Evolutionary conservation across 2,888 invertebrate genomes (phyloP).

Genomic region (Epinotia nisella): DNA sequence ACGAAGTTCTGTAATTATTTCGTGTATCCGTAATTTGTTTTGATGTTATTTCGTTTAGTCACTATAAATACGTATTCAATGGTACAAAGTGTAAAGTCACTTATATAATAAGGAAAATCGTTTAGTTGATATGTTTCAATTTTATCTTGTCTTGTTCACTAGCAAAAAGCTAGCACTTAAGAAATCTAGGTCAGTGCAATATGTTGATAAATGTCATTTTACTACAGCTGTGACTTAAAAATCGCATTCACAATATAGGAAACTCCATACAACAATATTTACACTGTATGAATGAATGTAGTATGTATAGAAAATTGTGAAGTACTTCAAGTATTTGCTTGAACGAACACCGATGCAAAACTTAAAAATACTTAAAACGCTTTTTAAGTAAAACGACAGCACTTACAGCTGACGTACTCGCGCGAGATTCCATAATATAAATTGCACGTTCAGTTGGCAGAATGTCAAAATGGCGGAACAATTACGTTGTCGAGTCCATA

Average conservation of each 20-base stretch:
- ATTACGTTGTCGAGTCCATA: constrained; percentile 67
- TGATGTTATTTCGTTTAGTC: neutral
- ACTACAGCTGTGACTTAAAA: neutral
- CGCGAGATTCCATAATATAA: constrained; percentile 35
- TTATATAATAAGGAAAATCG: neutral
- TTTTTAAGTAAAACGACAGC: constrained; percentile 32
- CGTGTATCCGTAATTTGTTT: neutral
- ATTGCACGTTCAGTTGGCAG: constrained; percentile 57
- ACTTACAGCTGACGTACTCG: constrained; percentile 37
- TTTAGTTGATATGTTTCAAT: neutral
- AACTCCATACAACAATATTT: neutral
- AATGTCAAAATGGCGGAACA: constrained; percentile 69
- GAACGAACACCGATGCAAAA: neutral
- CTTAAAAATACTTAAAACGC: constrained; percentile 15
- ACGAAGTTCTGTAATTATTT: neutral
- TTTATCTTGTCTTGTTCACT: neutral
- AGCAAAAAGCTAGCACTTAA: neutral
- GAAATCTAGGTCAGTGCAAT: neutral
- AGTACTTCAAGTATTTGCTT: constrained; percentile 9
- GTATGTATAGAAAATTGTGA: neutral
- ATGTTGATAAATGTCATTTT: neutral
- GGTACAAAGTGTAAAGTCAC: too few species aligned
- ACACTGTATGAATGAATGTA: neutral
- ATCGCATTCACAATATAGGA: neutral
- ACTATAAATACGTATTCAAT: neutral